phyloP scores from a whole-genome alignment of 2,888 invertebrate genomes.

The Callyntrura guangdongensis region DNA sequence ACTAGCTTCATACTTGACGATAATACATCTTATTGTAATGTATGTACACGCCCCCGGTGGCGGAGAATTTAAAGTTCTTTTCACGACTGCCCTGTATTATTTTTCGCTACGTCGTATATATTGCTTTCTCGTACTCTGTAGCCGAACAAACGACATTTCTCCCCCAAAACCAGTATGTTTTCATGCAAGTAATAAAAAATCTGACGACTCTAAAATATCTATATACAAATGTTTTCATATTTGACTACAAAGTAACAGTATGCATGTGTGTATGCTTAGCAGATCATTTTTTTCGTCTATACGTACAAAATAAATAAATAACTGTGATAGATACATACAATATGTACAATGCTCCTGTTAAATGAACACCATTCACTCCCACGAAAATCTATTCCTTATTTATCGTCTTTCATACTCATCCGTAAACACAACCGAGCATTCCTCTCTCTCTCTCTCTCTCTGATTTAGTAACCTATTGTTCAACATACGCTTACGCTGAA shows the following conservation, averaged over 20 bases:
- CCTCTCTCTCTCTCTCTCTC: background rate
- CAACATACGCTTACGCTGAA: background rate
- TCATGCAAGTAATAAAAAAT: background rate
- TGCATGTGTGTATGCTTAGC: background rate
- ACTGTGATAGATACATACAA: background rate
- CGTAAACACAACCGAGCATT: constrained; percentile 45
- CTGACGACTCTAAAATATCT: background rate
- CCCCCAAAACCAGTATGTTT: background rate
- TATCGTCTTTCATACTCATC: constrained; percentile 29
- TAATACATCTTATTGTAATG: background rate
- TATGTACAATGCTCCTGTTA: constrained; percentile 31
- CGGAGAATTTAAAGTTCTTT: background rate
- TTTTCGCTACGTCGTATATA: constrained; percentile 3
- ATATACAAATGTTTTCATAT: constrained; percentile 4
- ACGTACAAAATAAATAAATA: constrained; percentile 23
- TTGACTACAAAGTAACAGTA: constrained; percentile 26
- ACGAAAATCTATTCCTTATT: background rate
- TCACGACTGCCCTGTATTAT: constrained; percentile 29
- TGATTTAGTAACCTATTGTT: background rate
- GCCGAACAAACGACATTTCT: constrained; percentile 5
- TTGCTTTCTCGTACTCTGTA: background rate
- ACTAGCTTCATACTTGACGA: background rate
- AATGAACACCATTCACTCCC: constrained; percentile 61
- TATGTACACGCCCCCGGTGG: constrained; percentile 4
- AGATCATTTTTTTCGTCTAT: constrained; percentile 46